Evolutionary conservation across 2,113 vertebrate genomes (phyloP), one percentile per base, ranked within the genome.

Genomic region (Pholis gunnellus): DNA sequence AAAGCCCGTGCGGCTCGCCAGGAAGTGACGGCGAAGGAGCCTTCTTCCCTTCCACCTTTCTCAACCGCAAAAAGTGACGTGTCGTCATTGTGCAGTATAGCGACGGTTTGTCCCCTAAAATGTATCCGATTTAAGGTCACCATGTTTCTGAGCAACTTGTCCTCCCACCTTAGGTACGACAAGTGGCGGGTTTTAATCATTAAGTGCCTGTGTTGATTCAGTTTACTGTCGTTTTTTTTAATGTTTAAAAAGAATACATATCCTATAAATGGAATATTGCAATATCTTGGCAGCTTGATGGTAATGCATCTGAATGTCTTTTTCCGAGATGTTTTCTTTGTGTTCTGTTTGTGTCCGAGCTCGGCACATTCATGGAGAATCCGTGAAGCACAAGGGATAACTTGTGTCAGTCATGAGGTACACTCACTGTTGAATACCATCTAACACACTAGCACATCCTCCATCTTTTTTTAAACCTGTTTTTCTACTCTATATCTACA

Each of bases 1-100:
- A 99, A 85, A 96, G 96, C 83, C 95, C 97, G 2, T 96, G 96
- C 81, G 96, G 95, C 57, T 98, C 97, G 20, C 95, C 96, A 61
- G 94, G 94, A 0, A 95, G 96, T 20, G 96, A 97, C 7, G 92
- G 95, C 17, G 97, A 97, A 90, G 96, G 96, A 90, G 61, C 95
- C 75, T 99, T 97, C 95, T 98, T 98, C 92, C 97, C 97, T 36
- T 92, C 94, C 10, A 27, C 83, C 65, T 95, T 96, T 85, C 91
- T 75, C 44, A 50, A 25, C 34, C n/a, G 82, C 74, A 86, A 78
- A 40, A 84, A 90, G 65, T 92, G 80, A 86, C 5, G 3, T 22
- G 9, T 44, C 29, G 34, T 31, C 15, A 1, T 59, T 1, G 42
- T 73, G 60, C 50, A 72, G 61, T 64, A 72, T 64, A 72, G 54